phyloP scores from a whole-genome alignment of 1,140 invertebrate genomes.

The Lanistes nyassanus region DNA sequence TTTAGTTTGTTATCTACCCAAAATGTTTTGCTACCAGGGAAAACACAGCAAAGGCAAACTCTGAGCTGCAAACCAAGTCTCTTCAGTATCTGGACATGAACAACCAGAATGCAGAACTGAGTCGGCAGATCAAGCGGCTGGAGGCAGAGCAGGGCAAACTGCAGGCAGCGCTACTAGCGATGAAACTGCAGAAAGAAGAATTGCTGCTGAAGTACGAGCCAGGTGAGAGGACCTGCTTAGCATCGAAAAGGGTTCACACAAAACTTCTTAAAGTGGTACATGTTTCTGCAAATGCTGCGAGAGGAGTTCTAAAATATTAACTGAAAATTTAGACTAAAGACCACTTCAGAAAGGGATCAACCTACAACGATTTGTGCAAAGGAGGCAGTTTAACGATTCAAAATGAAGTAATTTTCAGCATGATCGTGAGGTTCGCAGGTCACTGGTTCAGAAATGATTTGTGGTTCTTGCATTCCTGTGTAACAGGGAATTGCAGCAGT shows the following conservation, averaged over 20 bases:
- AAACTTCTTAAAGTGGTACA: no score
- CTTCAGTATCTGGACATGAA: constrained; percentile 22
- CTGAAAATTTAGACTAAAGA: no score
- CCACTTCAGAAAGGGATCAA: no score
- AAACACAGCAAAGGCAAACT: not conserved
- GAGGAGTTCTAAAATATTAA: no score
- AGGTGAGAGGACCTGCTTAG: constrained; percentile 18
- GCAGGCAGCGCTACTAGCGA: not conserved
- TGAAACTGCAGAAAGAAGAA: constrained; percentile 20
- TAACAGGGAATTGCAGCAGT: no score
- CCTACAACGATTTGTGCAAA: no score
- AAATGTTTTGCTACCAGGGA: constrained; percentile 1
- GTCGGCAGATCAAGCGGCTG: not conserved
- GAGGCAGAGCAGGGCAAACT: constrained; percentile 7
- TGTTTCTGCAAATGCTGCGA: no score
- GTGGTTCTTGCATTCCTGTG: no score
- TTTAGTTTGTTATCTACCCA: not conserved
- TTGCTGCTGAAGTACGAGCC: constrained; percentile 27
- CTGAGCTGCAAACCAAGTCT: constrained; percentile 12
- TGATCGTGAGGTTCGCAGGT: no score
- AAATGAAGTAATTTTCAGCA: no score
- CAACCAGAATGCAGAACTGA: constrained; percentile 12
- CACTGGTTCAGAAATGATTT: no score
- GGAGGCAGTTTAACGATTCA: no score
- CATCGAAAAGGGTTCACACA: not conserved